Conservation (phyloP, 1,140 invertebrate species). For the Pachypsylla venusta region DNA sequence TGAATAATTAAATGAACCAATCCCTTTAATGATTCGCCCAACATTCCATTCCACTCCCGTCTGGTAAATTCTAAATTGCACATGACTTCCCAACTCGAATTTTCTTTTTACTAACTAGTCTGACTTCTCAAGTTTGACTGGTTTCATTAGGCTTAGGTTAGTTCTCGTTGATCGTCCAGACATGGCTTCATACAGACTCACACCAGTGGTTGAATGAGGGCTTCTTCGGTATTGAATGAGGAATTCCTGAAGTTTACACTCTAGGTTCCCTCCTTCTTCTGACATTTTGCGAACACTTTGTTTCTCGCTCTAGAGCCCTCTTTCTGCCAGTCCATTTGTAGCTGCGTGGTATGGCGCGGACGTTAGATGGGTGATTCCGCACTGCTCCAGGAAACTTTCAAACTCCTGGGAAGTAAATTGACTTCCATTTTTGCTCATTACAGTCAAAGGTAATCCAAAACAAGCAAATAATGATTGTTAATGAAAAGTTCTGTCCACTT, state of each 20-base stretch:
- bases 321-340: conserved; percentile 11
- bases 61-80: neutral
- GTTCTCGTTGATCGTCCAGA: neutral
- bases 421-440: conserved; percentile 17
- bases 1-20: no score
- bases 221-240: neutral
- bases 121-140: no score
- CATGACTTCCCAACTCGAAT: neutral
- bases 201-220: no score
- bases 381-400: conserved; percentile 8
- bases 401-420: conserved; percentile 15
- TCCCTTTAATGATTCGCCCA: no score
- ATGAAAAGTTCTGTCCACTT: conserved; percentile 28
- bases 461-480: neutral
- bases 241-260: neutral
- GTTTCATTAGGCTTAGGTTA: neutral
- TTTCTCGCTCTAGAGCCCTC: conserved; percentile 12
- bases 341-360: conserved; percentile 16
- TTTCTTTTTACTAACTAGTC: no score
- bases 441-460: neutral
- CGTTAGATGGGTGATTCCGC: conserved; percentile 16
- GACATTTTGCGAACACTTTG: neutral
- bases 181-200: no score
- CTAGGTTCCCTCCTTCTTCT: neutral
- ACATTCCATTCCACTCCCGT: no score